Evolutionary conservation across 2,113 vertebrate genomes (phyloP).

Genomic region (Glaucidium brasilianum): DNA sequence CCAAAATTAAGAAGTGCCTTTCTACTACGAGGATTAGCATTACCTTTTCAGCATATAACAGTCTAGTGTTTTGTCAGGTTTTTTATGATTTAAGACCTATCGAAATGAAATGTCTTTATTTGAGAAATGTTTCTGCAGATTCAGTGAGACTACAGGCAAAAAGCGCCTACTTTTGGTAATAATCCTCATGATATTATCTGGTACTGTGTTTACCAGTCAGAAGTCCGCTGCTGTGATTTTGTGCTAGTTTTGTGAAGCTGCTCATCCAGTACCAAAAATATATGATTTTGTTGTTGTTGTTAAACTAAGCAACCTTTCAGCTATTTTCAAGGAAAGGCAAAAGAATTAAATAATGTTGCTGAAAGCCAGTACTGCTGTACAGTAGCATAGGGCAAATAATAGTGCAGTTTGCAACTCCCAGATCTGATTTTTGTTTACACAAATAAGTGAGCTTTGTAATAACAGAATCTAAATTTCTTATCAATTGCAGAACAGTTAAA

Average conservation of each 20-base stretch:
- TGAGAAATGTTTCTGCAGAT: slow-evolving; percentile 1
- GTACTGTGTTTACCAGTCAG: not conserved
- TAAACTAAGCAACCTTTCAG: not conserved
- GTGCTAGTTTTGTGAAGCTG: not conserved
- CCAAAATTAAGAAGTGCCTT: not conserved
- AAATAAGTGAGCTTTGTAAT: not conserved
- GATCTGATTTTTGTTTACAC: not conserved
- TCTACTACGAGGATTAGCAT: not conserved
- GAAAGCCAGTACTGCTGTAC: not conserved
- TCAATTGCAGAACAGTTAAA: not conserved
- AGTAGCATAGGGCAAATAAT: not conserved
- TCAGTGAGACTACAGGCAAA: not conserved
- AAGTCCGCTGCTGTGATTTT: not conserved
- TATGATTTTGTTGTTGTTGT: not conserved
- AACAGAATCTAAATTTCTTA: not conserved
- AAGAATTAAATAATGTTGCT: not conserved
- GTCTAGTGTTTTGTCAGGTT: not conserved
- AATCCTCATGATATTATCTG: not conserved
- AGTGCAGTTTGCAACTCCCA: not conserved
- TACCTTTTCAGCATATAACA: not conserved
- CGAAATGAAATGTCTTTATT: not conserved
- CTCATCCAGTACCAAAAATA: not conserved
- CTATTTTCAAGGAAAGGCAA: not conserved
- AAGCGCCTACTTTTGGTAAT: not conserved
- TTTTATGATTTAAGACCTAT: not conserved